Evolutionary conservation across 2,797 vertebrate genomes (phyloP).

Genomic region (Neopelma chrysocephalum): DNA sequence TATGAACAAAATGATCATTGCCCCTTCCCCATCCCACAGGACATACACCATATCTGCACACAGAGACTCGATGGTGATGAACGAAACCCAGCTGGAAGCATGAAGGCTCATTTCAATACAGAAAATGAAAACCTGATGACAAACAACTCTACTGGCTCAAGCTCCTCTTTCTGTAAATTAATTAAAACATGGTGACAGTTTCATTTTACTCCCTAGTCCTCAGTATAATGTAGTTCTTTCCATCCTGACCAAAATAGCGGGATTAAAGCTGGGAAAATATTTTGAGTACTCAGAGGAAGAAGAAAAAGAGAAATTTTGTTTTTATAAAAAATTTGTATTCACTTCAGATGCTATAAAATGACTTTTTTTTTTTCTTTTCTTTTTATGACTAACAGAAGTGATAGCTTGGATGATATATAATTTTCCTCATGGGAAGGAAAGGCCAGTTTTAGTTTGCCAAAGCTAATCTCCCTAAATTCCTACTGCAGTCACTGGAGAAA

Average conservation of each 20-base stretch:
- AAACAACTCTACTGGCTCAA: not conserved
- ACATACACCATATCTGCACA: slow-evolving; percentile 66
- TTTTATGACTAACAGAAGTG: not conserved
- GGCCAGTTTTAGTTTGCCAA: not conserved
- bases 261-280: not conserved
- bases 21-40: slow-evolving; percentile 49
- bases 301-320: not conserved
- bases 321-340: not conserved
- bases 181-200: not conserved
- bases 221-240: not conserved
- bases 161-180: slow-evolving; percentile 40
- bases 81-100: slow-evolving; percentile 71
- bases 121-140: not conserved
- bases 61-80: slow-evolving; percentile 43
- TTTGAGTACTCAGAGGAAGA: not conserved
- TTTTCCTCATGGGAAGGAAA: not conserved
- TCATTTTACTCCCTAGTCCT: slow-evolving; percentile 24
- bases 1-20: not conserved
- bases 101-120: slow-evolving; percentile 37
- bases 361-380: not conserved
- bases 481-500: not conserved
- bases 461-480: not conserved
- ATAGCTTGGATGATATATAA: not conserved
- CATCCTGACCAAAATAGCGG: not conserved
- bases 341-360: not conserved